phyloP scores from a whole-genome alignment of 2,113 vertebrate genomes.

The Peromyscus leucopus region DNA sequence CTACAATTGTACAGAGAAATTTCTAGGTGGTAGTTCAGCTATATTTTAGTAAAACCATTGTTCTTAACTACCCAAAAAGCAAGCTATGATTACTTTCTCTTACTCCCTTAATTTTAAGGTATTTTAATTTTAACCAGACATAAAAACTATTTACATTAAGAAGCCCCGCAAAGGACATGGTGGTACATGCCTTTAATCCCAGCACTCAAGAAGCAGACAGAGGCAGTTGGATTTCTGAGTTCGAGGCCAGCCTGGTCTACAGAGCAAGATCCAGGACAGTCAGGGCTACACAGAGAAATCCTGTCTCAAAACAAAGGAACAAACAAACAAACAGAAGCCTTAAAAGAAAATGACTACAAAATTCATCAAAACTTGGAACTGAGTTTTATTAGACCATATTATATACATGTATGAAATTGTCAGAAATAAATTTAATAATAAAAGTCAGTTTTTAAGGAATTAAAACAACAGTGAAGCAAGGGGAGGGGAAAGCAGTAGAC shows the following conservation, averaged over 20 bases:
- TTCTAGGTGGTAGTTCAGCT: constrained; percentile 17
- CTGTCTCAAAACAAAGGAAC: neutral
- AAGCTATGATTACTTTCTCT: constrained; percentile 5
- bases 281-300: neutral
- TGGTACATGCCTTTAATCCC: neutral
- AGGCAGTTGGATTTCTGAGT: neutral
- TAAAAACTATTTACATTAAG: neutral
- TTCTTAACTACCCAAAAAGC: neutral
- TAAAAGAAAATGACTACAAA: constrained; percentile 42
- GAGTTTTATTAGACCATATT: neutral
- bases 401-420: neutral
- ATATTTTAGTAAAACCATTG: neutral
- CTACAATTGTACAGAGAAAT: neutral
- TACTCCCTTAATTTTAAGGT: constrained; percentile 25
- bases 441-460: neutral
- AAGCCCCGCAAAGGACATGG: neutral
- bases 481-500: neutral
- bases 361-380: constrained; percentile 47
- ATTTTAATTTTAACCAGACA: constrained; percentile 33
- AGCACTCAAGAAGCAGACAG: neutral
- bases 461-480: neutral
- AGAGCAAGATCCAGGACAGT: neutral
- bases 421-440: neutral
- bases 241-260: neutral
- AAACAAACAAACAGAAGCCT: neutral